Base-by-base conservation (phyloP, 2,113 vertebrate species). In the Phrynocephalus versicolor region DNA sequence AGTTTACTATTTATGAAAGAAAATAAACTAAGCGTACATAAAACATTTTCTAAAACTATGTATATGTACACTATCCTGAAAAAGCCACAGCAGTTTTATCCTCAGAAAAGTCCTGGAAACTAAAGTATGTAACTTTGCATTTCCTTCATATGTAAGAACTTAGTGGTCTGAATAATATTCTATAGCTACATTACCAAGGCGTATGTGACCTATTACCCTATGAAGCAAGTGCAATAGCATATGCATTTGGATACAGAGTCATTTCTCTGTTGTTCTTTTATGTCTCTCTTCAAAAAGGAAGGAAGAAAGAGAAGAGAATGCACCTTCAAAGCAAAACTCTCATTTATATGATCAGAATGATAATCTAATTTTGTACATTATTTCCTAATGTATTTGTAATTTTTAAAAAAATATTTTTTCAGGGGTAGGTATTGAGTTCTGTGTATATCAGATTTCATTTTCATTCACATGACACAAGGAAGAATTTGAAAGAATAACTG, bases 1-100 rank as follows among this genome's bases (percentile, higher is more conserved):
- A 23, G 62, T 19, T 62, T 55, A 85, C n/a, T n/a, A 27, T 62
- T 72, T 79, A 70, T 79, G 65, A 72, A 35, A 79, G 41, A 85
- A 70, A 60, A n/a, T n/a, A n/a, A n/a, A 25, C 58, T 70, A 57
- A 30, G 60, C 39, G 1, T 8, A 51, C 41, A 84, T 41, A 76
- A 77, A 76, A 18, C 16, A 27, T 30, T 60, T 72, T 55, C 25
- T 51, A 71, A 45, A 69, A 71, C 30, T 33, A 41, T 37, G 65
- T 60, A 35, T 19, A 77, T 27, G 39, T 5, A 37, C 64, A 55
- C 18, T 77, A n/a, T 78, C 16, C 74, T 77, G 19, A 84, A 84
- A 84, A 84, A 55, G 60, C 51, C 21, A 15, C 51, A 83, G 51
- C 45, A 35, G 41, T 23, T 39, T 57, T 23, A 58, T 77, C 41